Percentiles rank a stretch among this genome's conserved stretches.
Evolutionary conservation across 2,113 vertebrate genomes (phyloP).

Genomic region (Cynocephalus volans): DNA sequence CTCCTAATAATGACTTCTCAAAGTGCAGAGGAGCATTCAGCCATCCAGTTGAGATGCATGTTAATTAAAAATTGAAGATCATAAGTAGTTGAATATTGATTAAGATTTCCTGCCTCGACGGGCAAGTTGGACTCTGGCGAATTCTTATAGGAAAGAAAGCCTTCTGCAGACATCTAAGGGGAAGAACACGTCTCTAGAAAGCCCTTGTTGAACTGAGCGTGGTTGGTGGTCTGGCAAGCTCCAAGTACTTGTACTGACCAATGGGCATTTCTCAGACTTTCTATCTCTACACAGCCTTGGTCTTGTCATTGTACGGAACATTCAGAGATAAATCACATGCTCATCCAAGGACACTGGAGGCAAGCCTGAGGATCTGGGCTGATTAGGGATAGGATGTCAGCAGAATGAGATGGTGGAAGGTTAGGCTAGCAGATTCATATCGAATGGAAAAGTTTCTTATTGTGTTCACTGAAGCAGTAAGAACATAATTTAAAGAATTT

Average conservation of each 20-base stretch:
- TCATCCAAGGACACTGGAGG: neutral
- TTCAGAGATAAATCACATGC: accelerated
- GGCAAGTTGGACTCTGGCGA: neutral
- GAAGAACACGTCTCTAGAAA: neutral
- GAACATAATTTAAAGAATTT: neutral
- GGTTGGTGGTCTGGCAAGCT: neutral
- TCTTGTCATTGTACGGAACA: neutral
- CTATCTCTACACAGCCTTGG: accelerated
- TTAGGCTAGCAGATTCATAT: neutral
- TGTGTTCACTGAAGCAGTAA: neutral
- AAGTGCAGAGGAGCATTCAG: constrained; percentile 61
- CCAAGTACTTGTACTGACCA: neutral
- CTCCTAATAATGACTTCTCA: constrained; percentile 51
- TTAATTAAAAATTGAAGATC: constrained; percentile 73
- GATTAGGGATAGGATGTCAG: too few species aligned
- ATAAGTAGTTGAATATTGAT: constrained; percentile 75
- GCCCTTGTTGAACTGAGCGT: neutral
- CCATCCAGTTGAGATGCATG: neutral
- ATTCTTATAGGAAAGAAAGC: neutral
- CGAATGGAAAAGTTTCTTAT: neutral
- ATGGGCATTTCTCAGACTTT: neutral
- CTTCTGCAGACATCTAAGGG: neutral
- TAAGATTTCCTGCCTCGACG: neutral
- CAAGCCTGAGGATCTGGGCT: neutral
- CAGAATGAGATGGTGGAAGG: too few species aligned